phyloP scores from a whole-genome alignment of 2,888 invertebrate genomes.

The Heliconius cydno region DNA sequence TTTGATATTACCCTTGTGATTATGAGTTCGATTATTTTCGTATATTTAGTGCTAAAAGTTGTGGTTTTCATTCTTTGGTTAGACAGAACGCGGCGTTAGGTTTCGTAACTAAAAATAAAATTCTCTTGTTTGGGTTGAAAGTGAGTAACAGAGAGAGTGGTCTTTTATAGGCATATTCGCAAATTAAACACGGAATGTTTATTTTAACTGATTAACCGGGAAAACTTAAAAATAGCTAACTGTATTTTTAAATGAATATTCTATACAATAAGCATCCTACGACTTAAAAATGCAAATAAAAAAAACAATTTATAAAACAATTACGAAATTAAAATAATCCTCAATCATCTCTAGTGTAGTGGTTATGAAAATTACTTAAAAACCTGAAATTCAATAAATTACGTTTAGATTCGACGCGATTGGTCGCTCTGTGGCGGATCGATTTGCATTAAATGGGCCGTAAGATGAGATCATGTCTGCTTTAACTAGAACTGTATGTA shows the following conservation, averaged over 20 bases:
- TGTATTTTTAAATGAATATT: neutral
- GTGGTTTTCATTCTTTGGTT: no score
- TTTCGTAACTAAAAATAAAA: no score
- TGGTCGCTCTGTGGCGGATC: slow-evolving; percentile 70
- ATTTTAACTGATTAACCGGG: neutral
- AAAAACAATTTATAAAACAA: neutral
- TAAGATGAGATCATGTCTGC: slow-evolving; percentile 74
- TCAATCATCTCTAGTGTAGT: slow-evolving; percentile 45
- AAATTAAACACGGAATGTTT: neutral
- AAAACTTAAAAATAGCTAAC: neutral
- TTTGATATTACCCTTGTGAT: neutral
- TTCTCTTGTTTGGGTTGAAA: no score
- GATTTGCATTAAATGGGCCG: slow-evolving; percentile 80
- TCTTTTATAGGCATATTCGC: no score
- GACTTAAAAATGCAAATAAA: neutral
- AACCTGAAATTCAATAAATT: slow-evolving; percentile 78
- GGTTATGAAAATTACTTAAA: slow-evolving; percentile 69
- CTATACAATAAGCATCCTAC: neutral
- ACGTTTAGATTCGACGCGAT: slow-evolving; percentile 59
- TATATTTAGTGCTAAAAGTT: neutral
- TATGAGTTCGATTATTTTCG: neutral
- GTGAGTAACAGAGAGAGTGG: no score
- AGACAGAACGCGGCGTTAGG: no score
- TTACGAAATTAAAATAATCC: slow-evolving; percentile 16
- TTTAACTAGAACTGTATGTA: slow-evolving; percentile 64